phyloP scores from a whole-genome alignment of 2,888 invertebrate species.

The Trissolcus japonicus region DNA sequence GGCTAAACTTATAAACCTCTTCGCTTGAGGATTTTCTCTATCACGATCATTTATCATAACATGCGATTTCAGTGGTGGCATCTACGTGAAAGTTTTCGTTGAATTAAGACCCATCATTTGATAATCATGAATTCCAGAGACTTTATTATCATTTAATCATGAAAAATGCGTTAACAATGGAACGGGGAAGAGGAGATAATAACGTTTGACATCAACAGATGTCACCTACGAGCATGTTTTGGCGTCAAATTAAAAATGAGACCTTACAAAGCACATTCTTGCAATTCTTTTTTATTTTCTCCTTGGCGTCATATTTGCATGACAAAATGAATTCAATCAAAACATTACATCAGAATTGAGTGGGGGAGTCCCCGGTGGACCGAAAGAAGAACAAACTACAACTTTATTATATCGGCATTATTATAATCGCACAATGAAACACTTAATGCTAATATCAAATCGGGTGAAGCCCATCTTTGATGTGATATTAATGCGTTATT shows the following conservation, averaged over 20 bases:
- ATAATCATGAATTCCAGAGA: neutral
- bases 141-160: too few species aligned
- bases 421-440: constrained; percentile 34
- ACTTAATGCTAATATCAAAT: constrained; percentile 32
- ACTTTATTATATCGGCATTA: constrained; percentile 33
- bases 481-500: constrained; percentile 36
- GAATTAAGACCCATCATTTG: neutral
- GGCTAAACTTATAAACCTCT: constrained; percentile 18
- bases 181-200: neutral
- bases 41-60: constrained; percentile 11
- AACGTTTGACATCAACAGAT: neutral
- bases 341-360: constrained; percentile 16
- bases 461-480: neutral
- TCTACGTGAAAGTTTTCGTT: constrained; percentile 8
- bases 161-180: too few species aligned
- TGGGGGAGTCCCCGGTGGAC: neutral
- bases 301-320: constrained; percentile 6
- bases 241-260: neutral
- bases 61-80: constrained; percentile 28
- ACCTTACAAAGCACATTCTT: neutral
- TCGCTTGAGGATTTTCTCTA: constrained; percentile 22
- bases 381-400: constrained; percentile 11
- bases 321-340: constrained; percentile 27
- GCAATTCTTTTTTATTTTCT: neutral
- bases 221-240: constrained; percentile 5